A percentile compares a stretch with the other conserved stretches of the same genome.
phyloP scores from a whole-genome alignment of 2,113 vertebrate species.

The Poecile atricapillus region DNA sequence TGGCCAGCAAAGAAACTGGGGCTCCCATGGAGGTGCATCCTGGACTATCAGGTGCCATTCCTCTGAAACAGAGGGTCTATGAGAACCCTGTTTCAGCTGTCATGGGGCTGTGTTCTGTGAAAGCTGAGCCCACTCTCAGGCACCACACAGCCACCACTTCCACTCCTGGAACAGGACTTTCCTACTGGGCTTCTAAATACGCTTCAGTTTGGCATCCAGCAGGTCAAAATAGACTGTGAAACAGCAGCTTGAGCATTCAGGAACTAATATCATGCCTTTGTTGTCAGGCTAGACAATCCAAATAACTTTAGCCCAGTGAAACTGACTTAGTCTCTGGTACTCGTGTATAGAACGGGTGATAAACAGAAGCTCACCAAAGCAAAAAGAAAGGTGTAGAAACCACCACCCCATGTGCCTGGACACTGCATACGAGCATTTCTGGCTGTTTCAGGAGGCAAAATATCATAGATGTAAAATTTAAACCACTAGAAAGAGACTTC shows the following conservation, averaged over 20 bases:
- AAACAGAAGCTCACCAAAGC: background rate
- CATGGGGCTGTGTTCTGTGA: fast-evolving
- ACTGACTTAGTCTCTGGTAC: background rate
- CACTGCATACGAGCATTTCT: background rate
- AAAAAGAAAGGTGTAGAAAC: background rate
- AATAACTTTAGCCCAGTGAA: background rate
- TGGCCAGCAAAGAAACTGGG: fast-evolving
- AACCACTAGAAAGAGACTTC: background rate
- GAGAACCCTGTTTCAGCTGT: background rate
- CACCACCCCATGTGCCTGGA: no score
- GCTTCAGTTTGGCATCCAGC: background rate
- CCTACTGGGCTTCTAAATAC: background rate
- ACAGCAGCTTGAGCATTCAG: background rate
- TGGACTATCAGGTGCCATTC: fast-evolving
- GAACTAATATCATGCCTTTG: background rate
- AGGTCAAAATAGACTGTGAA: background rate
- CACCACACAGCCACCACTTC: fast-evolving
- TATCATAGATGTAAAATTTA: background rate
- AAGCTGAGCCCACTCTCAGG: background rate
- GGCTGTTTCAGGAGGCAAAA: background rate
- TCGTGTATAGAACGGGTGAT: background rate
- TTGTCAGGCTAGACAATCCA: background rate
- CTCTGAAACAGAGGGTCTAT: fast-evolving
- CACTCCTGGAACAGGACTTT: background rate
- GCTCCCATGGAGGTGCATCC: fast-evolving